Base-by-base conservation (phyloP, 2,113 vertebrate species). In the Nesoenas mayeri region DNA sequence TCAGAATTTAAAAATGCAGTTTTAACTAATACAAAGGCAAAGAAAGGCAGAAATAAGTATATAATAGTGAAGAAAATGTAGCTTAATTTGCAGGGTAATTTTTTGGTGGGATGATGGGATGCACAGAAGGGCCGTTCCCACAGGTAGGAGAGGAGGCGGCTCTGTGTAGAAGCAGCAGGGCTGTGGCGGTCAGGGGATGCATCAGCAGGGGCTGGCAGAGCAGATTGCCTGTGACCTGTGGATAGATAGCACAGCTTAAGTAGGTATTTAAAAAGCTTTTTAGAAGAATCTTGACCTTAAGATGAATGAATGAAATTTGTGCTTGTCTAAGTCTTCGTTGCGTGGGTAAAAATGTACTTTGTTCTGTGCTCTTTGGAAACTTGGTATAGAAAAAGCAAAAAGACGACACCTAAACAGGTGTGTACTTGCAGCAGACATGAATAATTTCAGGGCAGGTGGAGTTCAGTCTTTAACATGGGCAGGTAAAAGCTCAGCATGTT, bases 331-430 rank as follows among this genome's bases (percentile, higher is more conserved):
- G 13, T 71, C 47, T 38, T 84, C 38, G 5, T 0, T 64, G 28
- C 0, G 0, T 8, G 6, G 53, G 34, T 79, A 38, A 66, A 86
- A 81, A 75, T 3, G 11, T 22, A 14, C 56, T 71, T 87, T 64
- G 34, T 65, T 75, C 92, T 75, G 48, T 92, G 53, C 40, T 64
- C 10, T 79, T 21, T 56, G 62, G 28, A 31, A 64, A 36, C n/a
- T 1, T 31, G 31, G 32, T 70, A 32, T 14, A 5, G 13, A 38
- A 29, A 31, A 77, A 69, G 34, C 36, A 38, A 42, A n/a, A 66
- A 40, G 65, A 15, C 0, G 2, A 12, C 51, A 15, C 15, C 32
- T 34, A 2, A 54, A 6, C 6, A 77, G 44, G 10, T 8, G 2
- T 28, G 28, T 5, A 1, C 31, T 32, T 44, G 3, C 7, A 17